Base-by-base conservation (phyloP, 2,113 vertebrate species). In the Motacilla tschutschensis region DNA sequence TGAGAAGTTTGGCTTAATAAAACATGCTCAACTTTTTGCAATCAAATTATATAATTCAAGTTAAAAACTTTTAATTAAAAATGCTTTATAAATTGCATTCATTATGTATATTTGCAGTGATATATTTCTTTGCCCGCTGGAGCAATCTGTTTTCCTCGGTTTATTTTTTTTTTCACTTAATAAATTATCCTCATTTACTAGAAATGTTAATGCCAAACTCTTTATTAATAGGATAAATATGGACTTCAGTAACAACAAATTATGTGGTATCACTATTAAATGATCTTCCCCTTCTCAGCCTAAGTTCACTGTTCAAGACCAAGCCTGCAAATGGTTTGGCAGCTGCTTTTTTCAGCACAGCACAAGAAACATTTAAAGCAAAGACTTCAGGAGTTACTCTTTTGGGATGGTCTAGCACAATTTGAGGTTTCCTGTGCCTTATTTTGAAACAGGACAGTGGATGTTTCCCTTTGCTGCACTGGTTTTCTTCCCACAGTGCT, bases 141-240 rank as follows among this genome's bases (percentile, higher is more conserved):
- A 90, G 17, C 51, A 79, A 94, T 93, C 58, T 76, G 78, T 90
- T 94, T 94, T 94, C 92, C 55, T 88, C 90, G 65, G 74, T 87
- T 94, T 91, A 8, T 85, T 72, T 89, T 91, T 95, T 87, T 87
- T 95, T 83, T 21, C 58, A 47, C 11, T 48, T 77, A 94, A 87
- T 73, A 90, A 81, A 93, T 79, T 86, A 77, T 95, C 67, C 55
- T 95, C 85, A 90, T 85, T 96, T 89, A 94, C 74, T 82, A 70
- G 93, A 95, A 94, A 90, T 47, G 71, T 90, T 92, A 86, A 85
- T 7, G 8, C 17, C 43, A 76, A 72, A 58, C 36, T 88, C 79
- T 53, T 88, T 94, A 91, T 93, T 95, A 95, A 94, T 89, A 72
- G 69, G 57, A 77, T 85, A 95, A 96, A 93, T 84, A 95, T 38